Percentiles rank a stretch among this genome's conserved stretches.
Evolutionary conservation across 2,888 invertebrate species (phyloP).

Genomic region (Eupithecia subfuscata): DNA sequence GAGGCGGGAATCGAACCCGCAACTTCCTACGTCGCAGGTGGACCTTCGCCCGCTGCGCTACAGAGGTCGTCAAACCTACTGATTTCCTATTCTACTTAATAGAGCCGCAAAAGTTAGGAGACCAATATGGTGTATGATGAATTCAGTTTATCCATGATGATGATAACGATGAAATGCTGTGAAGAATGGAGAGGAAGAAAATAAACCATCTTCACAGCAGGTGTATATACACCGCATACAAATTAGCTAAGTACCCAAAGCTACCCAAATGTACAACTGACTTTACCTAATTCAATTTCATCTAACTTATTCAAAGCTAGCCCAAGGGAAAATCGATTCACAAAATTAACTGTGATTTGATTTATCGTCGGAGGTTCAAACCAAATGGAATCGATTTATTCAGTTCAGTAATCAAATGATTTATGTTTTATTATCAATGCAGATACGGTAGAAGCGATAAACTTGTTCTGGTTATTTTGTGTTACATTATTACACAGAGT

Average conservation of each 20-base stretch:
- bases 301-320: constrained; percentile 12
- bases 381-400: constrained; percentile 27
- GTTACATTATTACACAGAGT: background rate
- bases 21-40: no score
- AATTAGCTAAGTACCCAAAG: background rate
- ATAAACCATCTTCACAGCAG: no score
- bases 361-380: constrained; percentile 29
- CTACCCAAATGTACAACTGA: constrained; percentile 6
- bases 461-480: background rate
- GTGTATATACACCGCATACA: background rate
- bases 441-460: constrained; percentile 6
- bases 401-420: constrained; percentile 26
- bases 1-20: no score
- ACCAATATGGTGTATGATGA: background rate
- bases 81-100: no score
- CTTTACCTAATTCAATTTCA: constrained; percentile 17
- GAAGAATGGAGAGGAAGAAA: no score
- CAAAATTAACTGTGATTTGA: constrained; percentile 29
- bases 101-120: background rate
- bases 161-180: background rate
- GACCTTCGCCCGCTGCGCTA: no score
- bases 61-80: no score
- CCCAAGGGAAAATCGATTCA: constrained; percentile 29
- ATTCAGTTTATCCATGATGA: background rate
- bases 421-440: constrained; percentile 24